Conservation (phyloP, 2,113 vertebrate species). For the Balaenoptera acutorostrata region DNA sequence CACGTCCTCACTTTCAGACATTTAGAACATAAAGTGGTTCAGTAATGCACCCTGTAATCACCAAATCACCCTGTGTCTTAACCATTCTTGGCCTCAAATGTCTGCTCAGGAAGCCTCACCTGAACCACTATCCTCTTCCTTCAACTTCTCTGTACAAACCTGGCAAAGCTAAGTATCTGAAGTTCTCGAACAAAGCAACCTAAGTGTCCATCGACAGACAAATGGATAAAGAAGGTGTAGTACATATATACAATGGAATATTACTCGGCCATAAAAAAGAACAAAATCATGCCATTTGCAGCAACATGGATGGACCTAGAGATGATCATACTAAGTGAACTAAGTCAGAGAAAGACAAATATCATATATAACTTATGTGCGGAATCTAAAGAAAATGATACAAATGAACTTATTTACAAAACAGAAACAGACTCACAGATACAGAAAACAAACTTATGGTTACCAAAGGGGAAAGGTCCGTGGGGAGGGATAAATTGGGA, state of each 20-base stretch:
- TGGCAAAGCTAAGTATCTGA: background rate
- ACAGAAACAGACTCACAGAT: background rate
- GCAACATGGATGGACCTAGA: accelerated
- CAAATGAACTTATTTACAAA: background rate
- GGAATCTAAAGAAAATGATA: background rate
- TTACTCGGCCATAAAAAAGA: background rate
- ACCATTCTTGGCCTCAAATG: accelerated
- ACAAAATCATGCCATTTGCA: accelerated
- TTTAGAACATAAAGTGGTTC: background rate
- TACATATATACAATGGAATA: background rate
- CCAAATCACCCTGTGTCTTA: accelerated
- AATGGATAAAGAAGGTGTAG: background rate
- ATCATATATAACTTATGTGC: background rate
- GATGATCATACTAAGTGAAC: accelerated
- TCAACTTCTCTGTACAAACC: background rate
- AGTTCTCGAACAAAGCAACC: background rate
- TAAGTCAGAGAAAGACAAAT: background rate
- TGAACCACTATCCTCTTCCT: accelerated
- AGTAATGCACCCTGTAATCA: accelerated
- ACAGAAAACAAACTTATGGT: background rate
- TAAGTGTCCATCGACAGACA: background rate
- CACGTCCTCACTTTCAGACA: background rate
- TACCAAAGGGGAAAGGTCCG: background rate
- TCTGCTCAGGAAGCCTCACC: background rate
- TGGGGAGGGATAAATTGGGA: background rate